phyloP scores from a whole-genome alignment of 2,888 invertebrate species.

The Drosophila koepferae region DNA sequence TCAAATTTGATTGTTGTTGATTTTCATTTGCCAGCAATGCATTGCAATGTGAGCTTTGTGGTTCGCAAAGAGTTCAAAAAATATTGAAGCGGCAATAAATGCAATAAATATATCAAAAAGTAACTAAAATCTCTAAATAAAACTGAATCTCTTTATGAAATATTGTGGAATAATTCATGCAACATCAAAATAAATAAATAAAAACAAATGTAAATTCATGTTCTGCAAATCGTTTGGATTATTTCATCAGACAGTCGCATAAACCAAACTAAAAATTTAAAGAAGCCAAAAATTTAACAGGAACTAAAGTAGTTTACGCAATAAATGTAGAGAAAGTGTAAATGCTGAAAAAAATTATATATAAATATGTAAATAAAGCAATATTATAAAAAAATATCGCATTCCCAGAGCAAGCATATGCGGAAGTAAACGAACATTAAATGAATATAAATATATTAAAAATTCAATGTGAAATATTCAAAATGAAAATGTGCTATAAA shows the following conservation, averaged over 20 bases:
- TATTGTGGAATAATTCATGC: conserved; percentile 2
- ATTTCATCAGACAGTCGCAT: background rate
- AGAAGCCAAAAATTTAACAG: background rate
- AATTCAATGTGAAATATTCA: background rate
- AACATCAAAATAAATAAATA: too few relatives aligned
- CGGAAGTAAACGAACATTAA: background rate
- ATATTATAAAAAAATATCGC: background rate
- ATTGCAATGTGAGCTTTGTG: conserved; percentile 35
- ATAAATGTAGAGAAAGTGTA: background rate
- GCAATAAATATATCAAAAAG: conserved; percentile 30
- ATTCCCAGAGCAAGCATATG: background rate
- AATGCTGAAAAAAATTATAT: background rate
- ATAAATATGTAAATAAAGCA: background rate
- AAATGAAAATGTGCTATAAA: background rate
- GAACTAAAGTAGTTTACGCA: background rate
- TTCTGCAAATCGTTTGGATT: conserved; percentile 12
- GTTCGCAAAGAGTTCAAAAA: conserved; percentile 10
- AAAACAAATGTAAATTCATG: background rate
- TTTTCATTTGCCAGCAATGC: conserved; percentile 22
- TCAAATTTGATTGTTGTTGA: background rate
- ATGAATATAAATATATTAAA: conserved; percentile 2
- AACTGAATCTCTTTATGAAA: conserved; percentile 4
- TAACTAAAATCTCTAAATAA: conserved; percentile 7
- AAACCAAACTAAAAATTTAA: background rate
- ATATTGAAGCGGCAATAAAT: conserved; percentile 13